Evolutionary conservation across 1,140 invertebrate species (phyloP), one percentile per base, ranked within the genome.

Genomic region (Pseudomyrmex gracilis): DNA sequence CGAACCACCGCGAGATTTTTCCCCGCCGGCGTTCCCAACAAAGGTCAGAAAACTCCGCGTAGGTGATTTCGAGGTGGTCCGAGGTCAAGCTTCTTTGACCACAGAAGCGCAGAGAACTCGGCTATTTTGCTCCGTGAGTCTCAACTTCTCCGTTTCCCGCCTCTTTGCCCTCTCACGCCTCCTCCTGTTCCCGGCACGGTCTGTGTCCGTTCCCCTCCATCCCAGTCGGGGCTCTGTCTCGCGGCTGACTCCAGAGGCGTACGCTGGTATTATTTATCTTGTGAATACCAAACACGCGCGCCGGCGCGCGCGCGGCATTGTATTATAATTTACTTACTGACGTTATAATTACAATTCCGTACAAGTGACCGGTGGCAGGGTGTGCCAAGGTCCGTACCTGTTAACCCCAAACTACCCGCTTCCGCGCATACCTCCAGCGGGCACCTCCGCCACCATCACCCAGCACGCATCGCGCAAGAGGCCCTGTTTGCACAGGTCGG

Each of bases 271-370:
- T 89, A 87, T 94, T 94, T 94, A 93, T 94, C 93, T 94, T 94
- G 86, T 90, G 93, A 94, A 94, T 93, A 93, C 90, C 91, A 93
- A 94, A 93, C 91, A 93, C 87, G 87, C 90, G 87, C 90, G 34
- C 34, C 34, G 34, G 34, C 34, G 34, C 80, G 66, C 34, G 73
- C 64, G 74, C 85, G 73, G 92, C 90, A 93, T 94, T 94, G 93
- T 93, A 93, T 93, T 93, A 93, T 94, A 94, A 94, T 94, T 94
- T 93, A 94, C 93, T 94, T 94, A 94, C 92, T 91, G 90, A 92
- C 93, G 92, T 93, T 94, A 93, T 94, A 94, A 94, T 94, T 94
- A 94, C 92, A 94, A 93, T 93, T 94, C 90, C 86, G 87, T 88
- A 89, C 89, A 86, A 87, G 91, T 91, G 88, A 89, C 90, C 83